phyloP scores from a whole-genome alignment of 1,140 invertebrate genomes.

The Leptinotarsa lineolata region DNA sequence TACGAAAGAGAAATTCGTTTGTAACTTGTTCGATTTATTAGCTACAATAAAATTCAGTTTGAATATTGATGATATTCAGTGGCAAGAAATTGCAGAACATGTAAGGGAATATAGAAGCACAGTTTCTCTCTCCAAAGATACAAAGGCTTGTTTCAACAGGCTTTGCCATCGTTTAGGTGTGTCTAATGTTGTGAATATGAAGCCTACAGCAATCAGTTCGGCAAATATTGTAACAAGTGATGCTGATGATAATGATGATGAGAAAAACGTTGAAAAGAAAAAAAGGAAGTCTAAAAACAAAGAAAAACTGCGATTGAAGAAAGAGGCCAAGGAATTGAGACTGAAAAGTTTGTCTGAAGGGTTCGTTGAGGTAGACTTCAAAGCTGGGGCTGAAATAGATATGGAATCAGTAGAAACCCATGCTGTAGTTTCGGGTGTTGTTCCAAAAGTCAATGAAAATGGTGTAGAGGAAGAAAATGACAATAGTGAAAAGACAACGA shows the following conservation, averaged over 20 bases:
- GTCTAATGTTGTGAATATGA: constrained; percentile 49
- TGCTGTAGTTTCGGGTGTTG: background rate
- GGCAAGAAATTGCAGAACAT: constrained; percentile 52
- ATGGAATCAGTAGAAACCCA: background rate
- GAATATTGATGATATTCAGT: constrained; percentile 49
- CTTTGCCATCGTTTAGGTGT: constrained; percentile 55
- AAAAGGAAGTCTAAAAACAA: constrained; percentile 49
- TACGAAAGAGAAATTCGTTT: constrained; percentile 57
- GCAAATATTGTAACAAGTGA: constrained; percentile 40
- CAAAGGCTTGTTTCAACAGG: constrained; percentile 59
- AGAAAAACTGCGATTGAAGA: constrained; percentile 57
- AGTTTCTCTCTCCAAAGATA: constrained; percentile 54
- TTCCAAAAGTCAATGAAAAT: too few relatives aligned
- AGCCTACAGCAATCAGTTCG: constrained; percentile 27
- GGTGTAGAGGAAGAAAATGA: background rate
- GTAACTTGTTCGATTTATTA: constrained; percentile 56
- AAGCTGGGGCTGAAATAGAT: background rate
- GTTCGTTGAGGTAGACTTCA: constrained; percentile 35
- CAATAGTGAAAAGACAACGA: background rate
- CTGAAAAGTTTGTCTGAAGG: constrained; percentile 55
- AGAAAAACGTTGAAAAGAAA: constrained; percentile 49
- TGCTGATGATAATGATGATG: constrained; percentile 42
- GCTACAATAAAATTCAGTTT: constrained; percentile 53
- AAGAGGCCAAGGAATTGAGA: constrained; percentile 56
- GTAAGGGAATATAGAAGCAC: constrained; percentile 53